Conservation (phyloP, 2,797 vertebrate genomes). For the Margarornis squamiger region DNA sequence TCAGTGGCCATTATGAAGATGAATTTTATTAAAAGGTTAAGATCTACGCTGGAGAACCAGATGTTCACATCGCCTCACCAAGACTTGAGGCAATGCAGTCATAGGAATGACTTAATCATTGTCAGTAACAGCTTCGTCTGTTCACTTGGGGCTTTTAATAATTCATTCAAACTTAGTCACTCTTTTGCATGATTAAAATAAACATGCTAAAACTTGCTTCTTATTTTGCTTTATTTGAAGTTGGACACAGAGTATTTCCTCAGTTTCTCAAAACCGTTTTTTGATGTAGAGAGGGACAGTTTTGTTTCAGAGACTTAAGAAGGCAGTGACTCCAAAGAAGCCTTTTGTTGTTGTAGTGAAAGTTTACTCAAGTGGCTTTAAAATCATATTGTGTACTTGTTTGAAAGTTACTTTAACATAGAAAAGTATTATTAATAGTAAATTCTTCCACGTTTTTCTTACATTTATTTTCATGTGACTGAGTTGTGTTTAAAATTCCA, state of each 20-base stretch:
- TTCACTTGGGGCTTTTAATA: not conserved
- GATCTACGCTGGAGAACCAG: not conserved
- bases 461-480: not conserved
- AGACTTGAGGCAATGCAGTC: not conserved
- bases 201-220: not conserved
- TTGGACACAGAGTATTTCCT: not conserved
- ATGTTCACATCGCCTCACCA: not conserved
- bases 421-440: not conserved
- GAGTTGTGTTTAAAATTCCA: not conserved
- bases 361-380: not conserved
- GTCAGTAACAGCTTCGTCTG: not conserved
- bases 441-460: not conserved
- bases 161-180: not conserved
- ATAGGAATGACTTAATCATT: not conserved
- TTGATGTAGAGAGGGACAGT: not conserved
- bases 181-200: not conserved
- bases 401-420: not conserved
- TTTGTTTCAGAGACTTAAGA: not conserved
- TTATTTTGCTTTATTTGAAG: slow-evolving; percentile 9
- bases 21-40: slow-evolving; percentile 22
- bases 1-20: not conserved
- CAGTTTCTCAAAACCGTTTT: not conserved
- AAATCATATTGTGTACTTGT: not conserved
- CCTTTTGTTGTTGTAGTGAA: not conserved
- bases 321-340: not conserved